A percentile compares a stretch with the other conserved stretches of the same genome.
Conservation (phyloP, 2,113 vertebrate genomes). For the Ameiurus melas region DNA sequence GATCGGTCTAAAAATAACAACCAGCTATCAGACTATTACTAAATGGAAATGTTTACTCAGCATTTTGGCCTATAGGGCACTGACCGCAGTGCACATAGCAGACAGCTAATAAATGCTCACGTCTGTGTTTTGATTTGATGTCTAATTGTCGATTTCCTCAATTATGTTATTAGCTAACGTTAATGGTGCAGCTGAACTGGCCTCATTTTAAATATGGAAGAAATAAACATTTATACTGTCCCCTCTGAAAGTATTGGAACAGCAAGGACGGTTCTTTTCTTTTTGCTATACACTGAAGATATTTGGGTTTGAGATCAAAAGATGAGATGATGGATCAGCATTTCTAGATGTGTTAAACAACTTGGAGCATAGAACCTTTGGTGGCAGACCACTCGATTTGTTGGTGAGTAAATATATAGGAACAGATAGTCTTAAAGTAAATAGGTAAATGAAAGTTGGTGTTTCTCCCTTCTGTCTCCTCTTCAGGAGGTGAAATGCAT, state of each 20-base stretch:
- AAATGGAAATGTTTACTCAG: neutral
- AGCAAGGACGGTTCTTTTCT: neutral
- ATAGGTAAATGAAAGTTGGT: no score
- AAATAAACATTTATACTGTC: neutral
- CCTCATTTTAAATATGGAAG: neutral
- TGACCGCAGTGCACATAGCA: no score
- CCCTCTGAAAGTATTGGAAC: neutral
- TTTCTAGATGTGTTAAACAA: neutral
- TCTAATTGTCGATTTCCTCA: neutral
- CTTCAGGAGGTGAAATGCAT: no score
- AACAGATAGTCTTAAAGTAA: neutral
- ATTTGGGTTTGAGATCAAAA: neutral
- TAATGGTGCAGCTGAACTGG: neutral
- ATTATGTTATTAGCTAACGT: neutral
- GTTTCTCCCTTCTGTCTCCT: no score
- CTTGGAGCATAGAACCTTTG: neutral
- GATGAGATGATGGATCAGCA: neutral
- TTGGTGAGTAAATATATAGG: neutral
- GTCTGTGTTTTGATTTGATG: neutral
- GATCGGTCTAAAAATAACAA: neutral
- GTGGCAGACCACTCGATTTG: neutral
- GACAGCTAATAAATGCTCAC: no score
- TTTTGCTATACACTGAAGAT: neutral
- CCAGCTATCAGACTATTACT: neutral
- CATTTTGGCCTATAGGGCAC: no score